Evolutionary conservation across 2,113 vertebrate genomes (phyloP), one percentile per base, ranked within the genome.

Genomic region (Mormyrus iriodes): DNA sequence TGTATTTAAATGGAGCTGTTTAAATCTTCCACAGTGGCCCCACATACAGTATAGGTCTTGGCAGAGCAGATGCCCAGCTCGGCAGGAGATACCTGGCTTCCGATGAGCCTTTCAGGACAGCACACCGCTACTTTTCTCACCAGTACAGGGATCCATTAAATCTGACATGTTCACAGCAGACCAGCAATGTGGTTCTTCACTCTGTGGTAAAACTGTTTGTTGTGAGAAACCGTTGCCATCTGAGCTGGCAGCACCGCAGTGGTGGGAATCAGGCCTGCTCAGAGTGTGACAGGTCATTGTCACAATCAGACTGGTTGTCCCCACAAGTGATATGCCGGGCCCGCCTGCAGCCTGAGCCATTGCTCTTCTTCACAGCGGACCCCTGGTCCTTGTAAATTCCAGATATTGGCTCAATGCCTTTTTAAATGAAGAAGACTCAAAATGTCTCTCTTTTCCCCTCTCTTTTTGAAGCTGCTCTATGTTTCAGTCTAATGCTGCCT

Each of bases 121-220:
- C n/a, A 8, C 48, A 39, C 46, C 31, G 8, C n/a, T 51, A 46
- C 31, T 9, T 31, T 79, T 52, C 27, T 88, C 69, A 88, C 61
- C 49, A 6, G 87, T 51, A 35, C 42, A 9, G 73, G 49, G 69
- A 21, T n/a, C 51, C 46, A 88, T 88, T 88, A 83, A 55, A 88
- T 42, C 10, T 88, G 73, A 88, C 88, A 88, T 21, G 27, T 83
- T 82, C 48, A 39, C 51, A 65, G 88, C 35, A 53, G 49, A 27
- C 44, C 48, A 48, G 46, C 27, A 83, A 79, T 21, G 35, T 55
- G 88, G 48, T 51, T 88, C 88, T 69, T 46, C 51, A 53, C 48
- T 27, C 48, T 48, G 49, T 21, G 35, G 48, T 52, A 55, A 42
- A 53, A 69, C 61, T 13, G 88, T 86, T 35, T 53, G 87, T 44